A percentile compares a stretch with the other conserved stretches of the same genome.
Evolutionary conservation across 2,888 invertebrate genomes (phyloP).

Genomic region (Buathra laborator): DNA sequence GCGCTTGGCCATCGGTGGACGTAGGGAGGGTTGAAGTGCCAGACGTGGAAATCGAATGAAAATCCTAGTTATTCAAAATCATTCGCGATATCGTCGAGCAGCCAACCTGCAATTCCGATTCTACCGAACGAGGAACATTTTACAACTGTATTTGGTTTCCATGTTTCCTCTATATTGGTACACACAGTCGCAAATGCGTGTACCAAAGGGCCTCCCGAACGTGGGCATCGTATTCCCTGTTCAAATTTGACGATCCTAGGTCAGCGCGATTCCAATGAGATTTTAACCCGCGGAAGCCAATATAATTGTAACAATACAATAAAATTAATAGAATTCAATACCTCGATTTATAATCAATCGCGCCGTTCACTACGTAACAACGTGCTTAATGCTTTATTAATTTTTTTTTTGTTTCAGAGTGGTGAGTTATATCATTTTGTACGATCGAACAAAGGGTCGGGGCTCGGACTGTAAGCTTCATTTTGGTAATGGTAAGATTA

Average conservation of each 20-base stretch:
- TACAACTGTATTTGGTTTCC: not conserved
- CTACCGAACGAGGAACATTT: constrained; percentile 1
- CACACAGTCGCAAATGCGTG: no score
- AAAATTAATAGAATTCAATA: constrained; percentile 15
- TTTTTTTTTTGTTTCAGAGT: constrained; percentile 41
- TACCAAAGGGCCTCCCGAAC: no score
- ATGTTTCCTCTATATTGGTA: not conserved
- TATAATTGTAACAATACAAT: not conserved
- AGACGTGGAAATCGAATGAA: constrained; percentile 33
- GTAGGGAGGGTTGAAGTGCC: not conserved
- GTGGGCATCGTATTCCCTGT: no score
- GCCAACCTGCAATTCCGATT: not conserved
- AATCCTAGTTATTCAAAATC: constrained; percentile 10
- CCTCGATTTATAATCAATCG: constrained; percentile 13
- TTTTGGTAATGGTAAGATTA: constrained; percentile 34
- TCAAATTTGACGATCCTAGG: no score
- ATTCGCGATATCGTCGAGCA: constrained; percentile 19
- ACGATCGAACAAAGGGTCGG: not conserved
- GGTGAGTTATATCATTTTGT: constrained; percentile 27
- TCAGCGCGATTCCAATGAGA: no score
- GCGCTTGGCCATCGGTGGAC: not conserved
- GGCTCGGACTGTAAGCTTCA: constrained; percentile 16
- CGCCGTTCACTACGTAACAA: not conserved
- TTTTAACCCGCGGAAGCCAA: no score
- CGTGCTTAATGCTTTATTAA: not conserved